Evolutionary conservation across 2,888 invertebrate genomes (phyloP).

Genomic region (Eupithecia inturbata): DNA sequence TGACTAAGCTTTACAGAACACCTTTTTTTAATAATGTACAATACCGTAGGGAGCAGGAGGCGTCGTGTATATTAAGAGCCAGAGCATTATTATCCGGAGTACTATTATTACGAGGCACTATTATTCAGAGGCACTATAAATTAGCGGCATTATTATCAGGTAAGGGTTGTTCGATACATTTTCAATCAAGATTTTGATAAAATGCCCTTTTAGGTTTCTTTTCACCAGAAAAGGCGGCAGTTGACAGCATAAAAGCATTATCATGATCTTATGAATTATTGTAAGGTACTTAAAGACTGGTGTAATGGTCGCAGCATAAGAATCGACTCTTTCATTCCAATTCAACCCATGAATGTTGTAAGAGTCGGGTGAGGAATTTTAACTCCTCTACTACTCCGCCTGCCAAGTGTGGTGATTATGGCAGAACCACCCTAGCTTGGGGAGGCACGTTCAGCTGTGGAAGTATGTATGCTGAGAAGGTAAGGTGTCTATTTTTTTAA

Average conservation of each 20-base stretch:
- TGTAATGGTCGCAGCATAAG: no score
- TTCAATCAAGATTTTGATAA: constrained; percentile 9
- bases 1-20: constrained; percentile 31
- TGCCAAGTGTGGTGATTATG: no score
- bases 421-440: no score
- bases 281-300: no score
- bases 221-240: neutral
- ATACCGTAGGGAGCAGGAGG: constrained; percentile 23
- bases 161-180: constrained; percentile 10
- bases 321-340: no score
- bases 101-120: constrained; percentile 17
- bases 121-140: constrained; percentile 1
- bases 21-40: constrained; percentile 34
- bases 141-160: constrained; percentile 1
- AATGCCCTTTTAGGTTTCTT: neutral
- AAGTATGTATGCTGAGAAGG: no score
- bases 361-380: no score
- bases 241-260: neutral
- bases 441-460: no score
- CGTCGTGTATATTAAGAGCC: constrained; percentile 19
- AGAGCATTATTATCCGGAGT: constrained; percentile 2
- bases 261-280: neutral
- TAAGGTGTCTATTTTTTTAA: no score
- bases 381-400: no score
- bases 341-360: no score